Evolutionary conservation across 2,888 invertebrate species (phyloP).

Genomic region (Leptothorax acervorum): DNA sequence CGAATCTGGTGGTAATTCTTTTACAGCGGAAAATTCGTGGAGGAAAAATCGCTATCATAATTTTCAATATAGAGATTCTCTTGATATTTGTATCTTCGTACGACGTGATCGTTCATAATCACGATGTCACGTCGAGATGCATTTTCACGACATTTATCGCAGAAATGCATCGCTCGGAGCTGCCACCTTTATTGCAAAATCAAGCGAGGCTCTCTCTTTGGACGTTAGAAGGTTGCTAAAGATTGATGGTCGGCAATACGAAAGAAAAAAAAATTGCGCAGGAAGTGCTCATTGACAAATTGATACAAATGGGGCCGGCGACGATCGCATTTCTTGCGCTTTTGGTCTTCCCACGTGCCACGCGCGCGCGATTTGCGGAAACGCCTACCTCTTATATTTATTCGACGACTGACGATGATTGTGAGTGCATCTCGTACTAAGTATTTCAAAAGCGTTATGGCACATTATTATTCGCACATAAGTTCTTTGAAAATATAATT

Average conservation of each 20-base stretch:
- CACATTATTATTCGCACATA: not conserved
- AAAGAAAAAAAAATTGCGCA: conserved; percentile 25
- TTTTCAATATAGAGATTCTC: not conserved
- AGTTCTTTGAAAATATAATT: not conserved
- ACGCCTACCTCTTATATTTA: conserved; percentile 23
- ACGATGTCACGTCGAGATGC: conserved; percentile 13
- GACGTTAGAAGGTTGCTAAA: conserved; percentile 20
- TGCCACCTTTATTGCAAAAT: conserved; percentile 17
- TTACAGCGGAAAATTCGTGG: not conserved
- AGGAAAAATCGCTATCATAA: not conserved
- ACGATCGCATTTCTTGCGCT: conserved; percentile 24
- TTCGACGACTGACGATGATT: not conserved
- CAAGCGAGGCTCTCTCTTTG: not conserved
- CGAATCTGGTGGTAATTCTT: not conserved
- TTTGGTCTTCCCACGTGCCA: conserved; percentile 32
- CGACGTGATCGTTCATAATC: not conserved
- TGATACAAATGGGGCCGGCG: conserved; percentile 54
- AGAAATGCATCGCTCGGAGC: not conserved
- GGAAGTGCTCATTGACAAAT: conserved; percentile 57
- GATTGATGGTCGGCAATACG: conserved; percentile 22
- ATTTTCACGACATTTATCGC: conserved; percentile 12
- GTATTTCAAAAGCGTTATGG: not conserved
- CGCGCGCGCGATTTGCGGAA: conserved; percentile 20
- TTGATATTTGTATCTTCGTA: not conserved
- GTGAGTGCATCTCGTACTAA: not conserved